phyloP scores from a whole-genome alignment of 2,888 invertebrate genomes.

The Branchellion lobata region DNA sequence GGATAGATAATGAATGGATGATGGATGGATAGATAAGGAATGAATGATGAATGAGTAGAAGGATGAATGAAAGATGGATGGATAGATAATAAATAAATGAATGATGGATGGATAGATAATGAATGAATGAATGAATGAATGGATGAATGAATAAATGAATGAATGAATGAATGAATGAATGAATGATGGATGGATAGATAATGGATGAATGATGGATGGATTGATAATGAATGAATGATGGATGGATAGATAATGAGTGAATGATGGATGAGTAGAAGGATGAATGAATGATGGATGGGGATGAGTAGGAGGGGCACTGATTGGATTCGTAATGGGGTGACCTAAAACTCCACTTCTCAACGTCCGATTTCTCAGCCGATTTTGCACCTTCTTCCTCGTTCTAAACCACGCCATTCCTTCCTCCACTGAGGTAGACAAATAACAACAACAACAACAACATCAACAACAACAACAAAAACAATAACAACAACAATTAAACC shows the following conservation, averaged over 20 bases:
- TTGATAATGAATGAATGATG: background rate
- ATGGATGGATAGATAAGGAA: background rate
- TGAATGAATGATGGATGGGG: slow-evolving; percentile 13
- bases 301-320: too few species aligned
- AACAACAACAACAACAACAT: too few species aligned
- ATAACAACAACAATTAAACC: slow-evolving; percentile 17
- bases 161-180: background rate
- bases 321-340: too few species aligned
- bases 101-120: background rate
- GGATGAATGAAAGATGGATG: background rate
- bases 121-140: background rate
- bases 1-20: background rate
- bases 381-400: too few species aligned
- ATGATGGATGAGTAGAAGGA: background rate
- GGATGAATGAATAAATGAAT: background rate
- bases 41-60: too few species aligned
- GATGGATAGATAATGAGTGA: slow-evolving; percentile 17
- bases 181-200: slow-evolving; percentile 1
- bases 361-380: too few species aligned
- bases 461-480: too few species aligned
- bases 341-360: too few species aligned
- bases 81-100: background rate
- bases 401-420: too few species aligned
- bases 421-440: too few species aligned
- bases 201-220: background rate